Evolutionary conservation across 2,888 invertebrate species (phyloP).

Genomic region (Xiphydria camelus): DNA sequence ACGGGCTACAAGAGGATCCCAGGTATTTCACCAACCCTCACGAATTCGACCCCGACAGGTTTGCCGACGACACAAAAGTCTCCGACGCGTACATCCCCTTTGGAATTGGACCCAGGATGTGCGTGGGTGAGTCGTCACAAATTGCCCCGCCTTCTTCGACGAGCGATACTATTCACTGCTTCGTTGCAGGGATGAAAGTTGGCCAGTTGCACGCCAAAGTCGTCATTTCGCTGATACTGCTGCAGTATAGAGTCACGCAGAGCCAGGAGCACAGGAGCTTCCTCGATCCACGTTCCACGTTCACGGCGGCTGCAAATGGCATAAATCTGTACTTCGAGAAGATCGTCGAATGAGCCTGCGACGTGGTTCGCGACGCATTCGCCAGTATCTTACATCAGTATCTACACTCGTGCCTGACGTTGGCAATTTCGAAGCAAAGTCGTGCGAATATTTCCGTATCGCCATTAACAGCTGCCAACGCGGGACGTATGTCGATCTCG

Average conservation of each 20-base stretch:
- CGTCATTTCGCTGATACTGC: constrained; percentile 39
- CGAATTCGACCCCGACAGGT: constrained; percentile 42
- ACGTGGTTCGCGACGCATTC: too few species aligned
- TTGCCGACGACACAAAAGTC: constrained; percentile 31
- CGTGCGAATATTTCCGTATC: too few species aligned
- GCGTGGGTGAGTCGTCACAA: constrained; percentile 23
- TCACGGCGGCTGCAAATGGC: constrained; percentile 45
- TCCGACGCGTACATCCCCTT: constrained; percentile 47
- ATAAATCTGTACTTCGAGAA: constrained; percentile 42
- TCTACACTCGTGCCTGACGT: too few species aligned
- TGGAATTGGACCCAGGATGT: constrained; percentile 43
- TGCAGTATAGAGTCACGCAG: constrained; percentile 40
- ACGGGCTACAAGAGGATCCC: constrained; percentile 44
- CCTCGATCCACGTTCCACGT: constrained; percentile 42
- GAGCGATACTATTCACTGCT: too few species aligned
- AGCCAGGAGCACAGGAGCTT: constrained; percentile 28
- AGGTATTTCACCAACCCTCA: constrained; percentile 38
- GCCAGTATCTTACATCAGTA: too few species aligned
- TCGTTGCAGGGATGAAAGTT: constrained; percentile 34
- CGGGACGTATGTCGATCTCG: too few species aligned
- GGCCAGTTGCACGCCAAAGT: constrained; percentile 48
- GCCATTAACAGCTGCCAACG: too few species aligned
- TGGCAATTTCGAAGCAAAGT: too few species aligned
- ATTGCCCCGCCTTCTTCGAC: too few species aligned
- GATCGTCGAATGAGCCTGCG: constrained; percentile 9